phyloP scores from a whole-genome alignment of 2,797 vertebrate species.

The Channa striata region DNA sequence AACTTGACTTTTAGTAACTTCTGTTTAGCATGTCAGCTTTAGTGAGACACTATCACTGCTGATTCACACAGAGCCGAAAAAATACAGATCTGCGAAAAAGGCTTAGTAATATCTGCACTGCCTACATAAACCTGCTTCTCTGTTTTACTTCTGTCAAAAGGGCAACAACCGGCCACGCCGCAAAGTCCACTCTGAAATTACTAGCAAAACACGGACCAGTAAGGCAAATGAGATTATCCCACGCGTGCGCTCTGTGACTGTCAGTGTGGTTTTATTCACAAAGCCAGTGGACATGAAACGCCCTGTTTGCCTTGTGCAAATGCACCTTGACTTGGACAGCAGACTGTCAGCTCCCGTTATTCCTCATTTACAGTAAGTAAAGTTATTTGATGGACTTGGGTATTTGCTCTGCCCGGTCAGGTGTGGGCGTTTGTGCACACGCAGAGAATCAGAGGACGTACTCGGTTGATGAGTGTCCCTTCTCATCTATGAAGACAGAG shows the following conservation, averaged over 20 bases:
- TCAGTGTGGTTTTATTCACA: not conserved
- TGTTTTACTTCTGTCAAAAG: not conserved
- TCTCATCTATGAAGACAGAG: constrained; percentile 85
- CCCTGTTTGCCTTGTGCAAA: not conserved
- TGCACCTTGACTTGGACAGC: not conserved
- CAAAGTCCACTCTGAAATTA: not conserved
- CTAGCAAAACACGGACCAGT: not conserved
- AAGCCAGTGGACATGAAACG: not conserved
- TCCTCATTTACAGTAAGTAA: no score
- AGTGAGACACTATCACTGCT: not conserved
- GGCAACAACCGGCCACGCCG: not conserved
- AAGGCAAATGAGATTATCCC: not conserved
- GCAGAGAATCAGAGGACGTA: constrained; percentile 44
- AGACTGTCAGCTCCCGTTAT: no score
- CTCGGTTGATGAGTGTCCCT: constrained; percentile 70
- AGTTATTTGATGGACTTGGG: not conserved
- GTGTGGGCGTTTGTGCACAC: not conserved
- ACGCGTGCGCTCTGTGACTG: not conserved
- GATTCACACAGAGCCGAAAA: not conserved
- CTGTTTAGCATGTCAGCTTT: not conserved
- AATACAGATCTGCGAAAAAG: not conserved
- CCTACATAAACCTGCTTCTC: not conserved
- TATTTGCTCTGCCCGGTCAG: not conserved
- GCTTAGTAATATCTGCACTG: not conserved
- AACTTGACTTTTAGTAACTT: not conserved